Evolutionary conservation across 2,797 vertebrate genomes (phyloP).

Genomic region (Decapterus maruadsi): DNA sequence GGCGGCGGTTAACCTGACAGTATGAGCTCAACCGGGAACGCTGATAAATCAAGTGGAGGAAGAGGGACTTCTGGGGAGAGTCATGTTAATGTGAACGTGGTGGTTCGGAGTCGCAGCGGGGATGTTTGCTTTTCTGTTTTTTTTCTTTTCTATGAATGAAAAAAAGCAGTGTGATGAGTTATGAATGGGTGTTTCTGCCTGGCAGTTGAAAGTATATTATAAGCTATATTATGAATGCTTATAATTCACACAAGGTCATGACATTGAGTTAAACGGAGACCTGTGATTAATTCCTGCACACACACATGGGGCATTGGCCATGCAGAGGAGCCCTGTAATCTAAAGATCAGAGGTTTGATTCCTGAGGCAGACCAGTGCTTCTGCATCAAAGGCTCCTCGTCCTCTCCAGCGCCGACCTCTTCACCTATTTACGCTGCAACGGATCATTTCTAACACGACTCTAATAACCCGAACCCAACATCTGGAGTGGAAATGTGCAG

Average conservation of each 20-base stretch:
- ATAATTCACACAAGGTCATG: constrained; percentile 54
- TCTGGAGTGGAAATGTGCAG: too few species aligned
- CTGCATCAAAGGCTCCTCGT: neutral
- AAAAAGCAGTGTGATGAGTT: constrained; percentile 51
- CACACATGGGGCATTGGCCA: neutral
- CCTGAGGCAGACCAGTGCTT: neutral
- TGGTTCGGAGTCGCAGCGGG: constrained; percentile 36
- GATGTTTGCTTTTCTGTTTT: constrained; percentile 3
- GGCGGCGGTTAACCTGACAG: constrained; percentile 42
- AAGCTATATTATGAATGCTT: constrained; percentile 46
- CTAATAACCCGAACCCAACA: neutral
- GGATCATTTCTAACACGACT: neutral
- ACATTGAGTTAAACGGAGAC: constrained; percentile 36
- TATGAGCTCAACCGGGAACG: constrained; percentile 40
- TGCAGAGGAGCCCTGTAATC: constrained; percentile 24
- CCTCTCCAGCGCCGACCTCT: constrained; percentile 1
- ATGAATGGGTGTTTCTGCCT: constrained; percentile 61
- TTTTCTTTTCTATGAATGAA: constrained; percentile 41
- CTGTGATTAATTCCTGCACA: constrained; percentile 24
- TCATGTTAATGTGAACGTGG: constrained; percentile 54
- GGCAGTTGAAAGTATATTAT: constrained; percentile 51
- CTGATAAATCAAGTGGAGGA: constrained; percentile 56
- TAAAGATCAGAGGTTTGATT: neutral
- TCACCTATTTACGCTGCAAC: neutral
- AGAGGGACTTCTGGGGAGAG: constrained; percentile 30